phyloP scores from a whole-genome alignment of 2,888 invertebrate genomes.

The Lasioglossum vierecki region DNA sequence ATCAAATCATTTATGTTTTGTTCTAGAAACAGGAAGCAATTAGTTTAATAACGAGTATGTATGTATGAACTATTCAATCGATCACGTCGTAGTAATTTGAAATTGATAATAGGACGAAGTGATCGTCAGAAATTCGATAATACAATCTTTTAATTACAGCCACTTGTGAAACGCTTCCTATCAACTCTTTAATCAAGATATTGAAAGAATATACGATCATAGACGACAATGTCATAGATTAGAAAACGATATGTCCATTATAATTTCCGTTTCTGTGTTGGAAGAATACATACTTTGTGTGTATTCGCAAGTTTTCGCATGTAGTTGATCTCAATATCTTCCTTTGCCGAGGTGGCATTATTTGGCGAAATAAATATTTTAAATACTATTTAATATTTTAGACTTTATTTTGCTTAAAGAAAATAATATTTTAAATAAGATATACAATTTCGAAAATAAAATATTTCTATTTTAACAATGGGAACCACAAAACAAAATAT shows the following conservation, averaged over 20 bases:
- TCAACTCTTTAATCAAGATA: conserved; percentile 28
- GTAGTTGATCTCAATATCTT: background rate
- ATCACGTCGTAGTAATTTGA: background rate
- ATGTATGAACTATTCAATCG: background rate
- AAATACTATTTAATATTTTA: too few relatives aligned
- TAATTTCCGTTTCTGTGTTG: background rate
- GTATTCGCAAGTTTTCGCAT: background rate
- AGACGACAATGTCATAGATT: background rate
- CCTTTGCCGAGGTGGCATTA: background rate
- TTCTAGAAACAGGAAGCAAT: conserved; percentile 2
- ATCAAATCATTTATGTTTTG: conserved; percentile 7
- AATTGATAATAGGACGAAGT: background rate
- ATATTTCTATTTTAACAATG: too few relatives aligned
- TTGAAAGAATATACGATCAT: background rate
- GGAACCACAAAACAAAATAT: too few relatives aligned
- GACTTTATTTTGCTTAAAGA: too few relatives aligned
- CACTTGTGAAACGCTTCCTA: background rate
- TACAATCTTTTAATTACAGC: conserved; percentile 42
- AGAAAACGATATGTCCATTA: background rate
- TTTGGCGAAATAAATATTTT: too few relatives aligned
- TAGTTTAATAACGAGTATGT: conserved; percentile 24
- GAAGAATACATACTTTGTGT: background rate
- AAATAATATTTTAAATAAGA: too few relatives aligned
- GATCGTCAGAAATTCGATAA: background rate
- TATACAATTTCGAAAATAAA: too few relatives aligned